Conservation (phyloP, 2,888 invertebrate species). For the Pollenia griseotomentosa region DNA sequence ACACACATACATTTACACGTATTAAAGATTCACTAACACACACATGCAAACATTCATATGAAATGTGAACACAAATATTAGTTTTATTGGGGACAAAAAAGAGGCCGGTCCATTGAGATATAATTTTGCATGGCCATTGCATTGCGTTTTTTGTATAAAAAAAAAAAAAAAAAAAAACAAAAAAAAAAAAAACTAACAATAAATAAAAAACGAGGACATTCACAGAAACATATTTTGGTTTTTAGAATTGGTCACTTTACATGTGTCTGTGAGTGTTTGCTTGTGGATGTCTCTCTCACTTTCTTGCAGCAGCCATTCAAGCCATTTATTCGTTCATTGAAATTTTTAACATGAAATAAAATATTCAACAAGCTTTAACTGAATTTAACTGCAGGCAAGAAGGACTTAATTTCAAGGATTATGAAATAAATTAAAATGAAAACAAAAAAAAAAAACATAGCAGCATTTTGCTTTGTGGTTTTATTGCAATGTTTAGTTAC, state of each 20-base stretch:
- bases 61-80: not conserved
- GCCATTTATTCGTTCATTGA: slow-evolving; percentile 50
- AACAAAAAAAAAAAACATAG: not conserved
- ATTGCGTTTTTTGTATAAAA: slow-evolving; percentile 45
- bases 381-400: slow-evolving; percentile 63
- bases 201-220: slow-evolving; percentile 67
- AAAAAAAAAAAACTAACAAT: not conserved
- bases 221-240: slow-evolving; percentile 32
- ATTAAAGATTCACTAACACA: not conserved
- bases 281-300: slow-evolving; percentile 16
- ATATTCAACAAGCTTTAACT: slow-evolving; percentile 60
- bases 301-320: slow-evolving; percentile 54
- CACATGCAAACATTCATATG: slow-evolving; percentile 11
- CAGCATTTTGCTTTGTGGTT: slow-evolving; percentile 21
- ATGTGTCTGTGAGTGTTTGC: not conserved
- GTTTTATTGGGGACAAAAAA: not conserved
- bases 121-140: slow-evolving; percentile 58
- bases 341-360: slow-evolving; percentile 58
- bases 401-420: slow-evolving; percentile 67
- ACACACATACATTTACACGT: not conserved
- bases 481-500: slow-evolving; percentile 30
- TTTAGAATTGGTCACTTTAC: slow-evolving; percentile 58
- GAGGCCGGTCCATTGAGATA: slow-evolving; percentile 58
- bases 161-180: not conserved
- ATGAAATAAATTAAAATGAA: slow-evolving; percentile 49